Evolutionary conservation across 1,140 invertebrate species (phyloP).

Genomic region (Olivierus martensii): DNA sequence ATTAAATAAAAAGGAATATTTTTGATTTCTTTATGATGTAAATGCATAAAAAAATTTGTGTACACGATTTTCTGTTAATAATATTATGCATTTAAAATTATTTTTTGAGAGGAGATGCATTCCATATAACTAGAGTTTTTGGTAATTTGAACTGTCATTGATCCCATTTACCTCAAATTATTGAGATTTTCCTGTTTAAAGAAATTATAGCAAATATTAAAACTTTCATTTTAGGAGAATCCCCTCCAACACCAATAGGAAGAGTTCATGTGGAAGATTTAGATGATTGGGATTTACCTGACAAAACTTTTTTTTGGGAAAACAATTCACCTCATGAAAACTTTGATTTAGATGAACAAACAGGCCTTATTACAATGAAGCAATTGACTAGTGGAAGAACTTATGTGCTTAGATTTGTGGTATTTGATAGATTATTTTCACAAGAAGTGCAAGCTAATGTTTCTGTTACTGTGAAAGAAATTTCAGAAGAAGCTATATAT

Average conservation of each 20-base stretch:
- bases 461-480: conserved; percentile 80
- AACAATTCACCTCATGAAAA: conserved; percentile 53
- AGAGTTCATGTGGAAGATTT: conserved; percentile 90
- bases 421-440: conserved; percentile 86
- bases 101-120: no score
- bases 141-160: no score
- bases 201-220: not conserved
- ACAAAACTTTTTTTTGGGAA: conserved; percentile 91
- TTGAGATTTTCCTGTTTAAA: no score
- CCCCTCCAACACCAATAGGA: conserved; percentile 84
- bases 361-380: conserved; percentile 90
- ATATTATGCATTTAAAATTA: no score
- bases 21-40: no score
- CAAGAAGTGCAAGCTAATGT: conserved; percentile 88
- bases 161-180: no score
- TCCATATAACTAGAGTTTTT: no score
- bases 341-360: conserved; percentile 77
- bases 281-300: conserved; percentile 94
- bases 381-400: conserved; percentile 63
- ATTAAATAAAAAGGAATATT: no score
- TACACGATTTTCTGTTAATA: no score
- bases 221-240: conserved; percentile 3
- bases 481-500: conserved; percentile 85
- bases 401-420: conserved; percentile 72
- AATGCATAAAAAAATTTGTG: no score